Evolutionary conservation across 2,888 invertebrate species (phyloP), one percentile per base, ranked within the genome.

Genomic region (Meandrusa payeni): DNA sequence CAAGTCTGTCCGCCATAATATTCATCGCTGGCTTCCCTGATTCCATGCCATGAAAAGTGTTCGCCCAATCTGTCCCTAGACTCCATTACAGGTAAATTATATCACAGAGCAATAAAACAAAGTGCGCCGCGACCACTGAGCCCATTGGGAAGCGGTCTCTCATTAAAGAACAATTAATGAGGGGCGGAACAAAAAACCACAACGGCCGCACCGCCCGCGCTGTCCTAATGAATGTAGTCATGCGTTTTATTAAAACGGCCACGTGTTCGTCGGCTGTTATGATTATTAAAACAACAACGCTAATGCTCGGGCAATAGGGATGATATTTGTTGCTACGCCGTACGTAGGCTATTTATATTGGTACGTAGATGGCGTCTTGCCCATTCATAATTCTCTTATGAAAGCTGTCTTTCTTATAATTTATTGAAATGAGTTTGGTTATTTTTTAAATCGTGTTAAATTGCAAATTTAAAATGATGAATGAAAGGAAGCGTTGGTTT

Each of bases 91-190:
- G 53, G 54, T 60, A 54, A 52, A 54, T 53, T 55, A 55, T 47
- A 51, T 50, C 46, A 43, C 45, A 41, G 44, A 46, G 48, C 45
- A 48, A 51, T 52, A 55, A 46, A 54, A 53, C 48, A 48, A 46
- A 51, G 46, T 54, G 49, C 41, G 49, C 47, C 49, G 41, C 56
- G 48, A 55, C 52, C 50, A 33, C 33, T 42, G 41, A 42, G 34
- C 28, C 50, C 48, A 49, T 50, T 37, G 43, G 51, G 47, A 52
- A 47, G 50, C 53, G 55, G 50, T 43, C 59, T 57, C 62, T 67
- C 63, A 63, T 67, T 65, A 65, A 62, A 60, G 60, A 59, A 62
- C 65, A 67, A 65, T 67, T 64, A 65, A 65, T 63, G 64, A 59
- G 61, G 59, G 63, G 46, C 37, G 55, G 52, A 55, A 57, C 57